Conservation (phyloP, 2,113 vertebrate genomes). For the Peromyscus californicus region DNA sequence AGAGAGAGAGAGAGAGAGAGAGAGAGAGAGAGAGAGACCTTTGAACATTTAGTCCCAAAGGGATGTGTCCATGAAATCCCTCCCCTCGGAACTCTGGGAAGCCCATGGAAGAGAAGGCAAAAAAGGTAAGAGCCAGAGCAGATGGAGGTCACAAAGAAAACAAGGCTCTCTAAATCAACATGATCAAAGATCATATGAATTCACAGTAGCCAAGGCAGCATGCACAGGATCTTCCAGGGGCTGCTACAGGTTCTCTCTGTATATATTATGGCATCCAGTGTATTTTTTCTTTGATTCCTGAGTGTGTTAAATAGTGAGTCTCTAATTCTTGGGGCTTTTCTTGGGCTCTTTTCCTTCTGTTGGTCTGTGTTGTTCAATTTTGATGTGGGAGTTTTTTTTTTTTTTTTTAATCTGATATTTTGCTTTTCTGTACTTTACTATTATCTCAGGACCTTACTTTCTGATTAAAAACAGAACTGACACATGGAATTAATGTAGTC, state of each 20-base stretch:
- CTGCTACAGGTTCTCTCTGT: no score
- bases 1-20: no score
- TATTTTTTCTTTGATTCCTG: neutral
- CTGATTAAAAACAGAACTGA: neutral
- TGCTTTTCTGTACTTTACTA: neutral
- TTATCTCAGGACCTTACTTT: neutral
- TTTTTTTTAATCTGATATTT: neutral
- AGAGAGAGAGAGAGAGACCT: neutral
- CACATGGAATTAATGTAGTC: no score
- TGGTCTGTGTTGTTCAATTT: neutral
- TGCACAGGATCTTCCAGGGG: neutral
- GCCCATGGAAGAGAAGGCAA: neutral
- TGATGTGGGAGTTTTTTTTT: no score
- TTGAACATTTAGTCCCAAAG: neutral
- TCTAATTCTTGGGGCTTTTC: neutral
- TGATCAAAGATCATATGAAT: neutral
- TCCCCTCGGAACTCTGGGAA: accelerated
- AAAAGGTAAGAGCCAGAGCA: neutral
- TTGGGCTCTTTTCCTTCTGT: neutral
- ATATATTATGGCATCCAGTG: neutral
- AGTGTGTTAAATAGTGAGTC: neutral
- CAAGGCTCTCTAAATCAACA: neutral
- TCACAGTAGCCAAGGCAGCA: neutral
- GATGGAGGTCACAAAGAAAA: neutral
- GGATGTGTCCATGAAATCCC: neutral